Percentiles rank a stretch among this genome's conserved stretches.
Conservation (phyloP, 2,888 invertebrate species). For the Drosophila monieri region DNA sequence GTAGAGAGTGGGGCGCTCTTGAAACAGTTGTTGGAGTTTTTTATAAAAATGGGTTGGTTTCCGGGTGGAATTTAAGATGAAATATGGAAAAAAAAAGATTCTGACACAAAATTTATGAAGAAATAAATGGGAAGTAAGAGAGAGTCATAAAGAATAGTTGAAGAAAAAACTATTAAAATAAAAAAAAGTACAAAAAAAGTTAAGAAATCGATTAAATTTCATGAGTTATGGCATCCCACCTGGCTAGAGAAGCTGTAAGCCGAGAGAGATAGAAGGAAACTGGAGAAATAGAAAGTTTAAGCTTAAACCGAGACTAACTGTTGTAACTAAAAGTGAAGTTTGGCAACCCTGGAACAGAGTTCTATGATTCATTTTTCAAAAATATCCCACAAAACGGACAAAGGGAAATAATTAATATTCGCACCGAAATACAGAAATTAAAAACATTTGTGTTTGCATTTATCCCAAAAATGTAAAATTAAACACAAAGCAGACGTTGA, state of each 20-base stretch:
- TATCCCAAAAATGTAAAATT: constrained; percentile 31
- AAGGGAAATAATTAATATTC: constrained; percentile 16
- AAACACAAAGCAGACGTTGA: constrained; percentile 60
- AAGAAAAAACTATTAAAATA: constrained; percentile 29
- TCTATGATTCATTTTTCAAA: constrained; percentile 20
- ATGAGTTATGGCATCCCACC: constrained; percentile 53
- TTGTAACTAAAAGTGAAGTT: constrained; percentile 30
- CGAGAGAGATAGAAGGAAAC: constrained; percentile 37
- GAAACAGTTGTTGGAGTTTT: constrained; percentile 43
- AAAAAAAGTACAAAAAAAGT: constrained; percentile 32
- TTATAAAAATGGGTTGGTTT: constrained; percentile 31
- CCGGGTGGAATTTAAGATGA: constrained; percentile 45
- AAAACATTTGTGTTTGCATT: constrained; percentile 37
- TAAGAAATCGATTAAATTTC: constrained; percentile 67
- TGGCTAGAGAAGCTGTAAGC: constrained; percentile 54
- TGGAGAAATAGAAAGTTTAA: constrained; percentile 33
- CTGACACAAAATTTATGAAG: constrained; percentile 28
- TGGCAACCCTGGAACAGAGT: constrained; percentile 20
- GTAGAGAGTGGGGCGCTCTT: constrained; percentile 42
- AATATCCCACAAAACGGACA: constrained; percentile 14
- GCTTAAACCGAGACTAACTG: constrained; percentile 17
- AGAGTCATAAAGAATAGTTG: constrained; percentile 27
- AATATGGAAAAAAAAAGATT: constrained; percentile 61
- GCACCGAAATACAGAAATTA: neutral
- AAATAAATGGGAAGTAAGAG: constrained; percentile 9